Evolutionary conservation across 1,140 invertebrate species (phyloP).

Genomic region (Phocides pigmalion): DNA sequence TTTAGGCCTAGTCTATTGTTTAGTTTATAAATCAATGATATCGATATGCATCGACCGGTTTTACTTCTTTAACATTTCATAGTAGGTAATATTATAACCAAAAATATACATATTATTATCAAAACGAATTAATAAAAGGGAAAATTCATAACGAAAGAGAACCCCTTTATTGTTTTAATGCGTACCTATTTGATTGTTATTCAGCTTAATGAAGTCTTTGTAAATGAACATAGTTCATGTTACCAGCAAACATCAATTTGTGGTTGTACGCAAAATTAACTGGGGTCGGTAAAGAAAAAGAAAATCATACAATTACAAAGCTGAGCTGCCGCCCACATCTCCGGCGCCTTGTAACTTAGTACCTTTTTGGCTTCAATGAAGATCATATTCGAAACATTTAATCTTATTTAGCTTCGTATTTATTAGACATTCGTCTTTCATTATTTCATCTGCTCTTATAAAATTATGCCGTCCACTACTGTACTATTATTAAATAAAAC

Average conservation of each 20-base stretch:
- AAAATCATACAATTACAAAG: conserved; percentile 42
- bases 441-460: no score
- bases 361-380: not conserved
- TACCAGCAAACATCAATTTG: conserved; percentile 43
- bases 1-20: no score
- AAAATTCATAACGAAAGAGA: not conserved
- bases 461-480: no score
- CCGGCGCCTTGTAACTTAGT: conserved; percentile 6
- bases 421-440: not conserved
- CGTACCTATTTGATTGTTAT: conserved; percentile 8
- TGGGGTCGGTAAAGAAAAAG: conserved; percentile 40
- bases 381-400: conserved; percentile 3
- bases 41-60: no score
- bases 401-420: not conserved
- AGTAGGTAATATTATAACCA: no score
- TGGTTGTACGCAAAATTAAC: conserved; percentile 36
- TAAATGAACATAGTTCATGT: conserved; percentile 39
- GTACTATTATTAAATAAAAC: no score
- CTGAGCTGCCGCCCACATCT: conserved; percentile 32
- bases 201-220: conserved; percentile 13
- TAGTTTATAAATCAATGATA: no score
- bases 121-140: not conserved
- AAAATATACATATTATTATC: not conserved
- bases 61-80: no score
- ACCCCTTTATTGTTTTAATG: conserved; percentile 11